Percentiles rank a stretch among this genome's conserved stretches.
These are phyloP conservation scores for Scaeva pyrastri DNA, from an alignment of 2,888 invertebrate genomes.

Conservation along the genomic window DNA sequence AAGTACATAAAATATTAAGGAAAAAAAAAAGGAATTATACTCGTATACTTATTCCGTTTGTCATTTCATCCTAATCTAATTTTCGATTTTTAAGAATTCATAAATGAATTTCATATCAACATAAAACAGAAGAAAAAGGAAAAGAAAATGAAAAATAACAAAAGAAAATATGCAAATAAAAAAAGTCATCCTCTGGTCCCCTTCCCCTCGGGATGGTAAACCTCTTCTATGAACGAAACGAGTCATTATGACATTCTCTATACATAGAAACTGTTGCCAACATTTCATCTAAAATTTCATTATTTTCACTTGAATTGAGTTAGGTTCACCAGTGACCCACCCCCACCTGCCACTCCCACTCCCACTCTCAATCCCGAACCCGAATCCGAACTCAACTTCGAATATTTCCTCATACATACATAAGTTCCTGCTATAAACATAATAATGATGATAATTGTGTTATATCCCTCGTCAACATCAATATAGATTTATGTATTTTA, in stretches of 20 bases:
- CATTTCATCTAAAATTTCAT: conserved; percentile 40
- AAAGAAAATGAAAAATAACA: no score
- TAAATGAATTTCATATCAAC: no score
- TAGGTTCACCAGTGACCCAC: conserved; percentile 8
- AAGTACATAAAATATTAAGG: no score
- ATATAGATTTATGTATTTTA: conserved; percentile 1
- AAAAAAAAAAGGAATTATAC: no score
- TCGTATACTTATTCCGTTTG: no score
- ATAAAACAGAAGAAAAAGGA: no score
- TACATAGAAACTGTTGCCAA: conserved; percentile 8
- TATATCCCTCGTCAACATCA: conserved; percentile 52
- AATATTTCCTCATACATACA: neutral
- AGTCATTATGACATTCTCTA: neutral
- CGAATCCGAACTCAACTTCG: neutral
- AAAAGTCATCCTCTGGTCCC: neutral
- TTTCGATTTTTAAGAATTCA: no score
- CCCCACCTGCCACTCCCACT: no score
- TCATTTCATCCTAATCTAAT: no score
- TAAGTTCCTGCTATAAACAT: neutral
- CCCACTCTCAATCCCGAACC: neutral
- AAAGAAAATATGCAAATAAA: neutral
- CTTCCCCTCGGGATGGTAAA: neutral
- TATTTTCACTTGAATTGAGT: conserved; percentile 28
- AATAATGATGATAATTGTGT: conserved; percentile 10
- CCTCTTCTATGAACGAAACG: neutral